These are phyloP conservation scores for Scomberomorus guttatus DNA, from an alignment of 2,797 vertebrate species.

Conservation along the genomic window DNA sequence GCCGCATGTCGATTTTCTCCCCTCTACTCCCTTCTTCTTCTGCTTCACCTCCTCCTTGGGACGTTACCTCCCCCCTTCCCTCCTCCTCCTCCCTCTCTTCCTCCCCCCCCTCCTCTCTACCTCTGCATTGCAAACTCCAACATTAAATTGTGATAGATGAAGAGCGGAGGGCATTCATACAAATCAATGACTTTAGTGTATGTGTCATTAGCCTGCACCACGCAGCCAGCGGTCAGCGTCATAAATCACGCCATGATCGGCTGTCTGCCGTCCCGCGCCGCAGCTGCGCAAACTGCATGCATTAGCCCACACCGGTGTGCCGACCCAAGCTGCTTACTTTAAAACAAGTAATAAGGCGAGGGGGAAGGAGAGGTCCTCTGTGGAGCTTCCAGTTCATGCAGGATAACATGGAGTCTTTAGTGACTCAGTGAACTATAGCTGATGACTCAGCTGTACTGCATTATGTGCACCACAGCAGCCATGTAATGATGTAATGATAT, in stretches of 20 bases:
- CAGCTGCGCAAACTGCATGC: constrained; percentile 82
- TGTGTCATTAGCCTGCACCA: constrained; percentile 99
- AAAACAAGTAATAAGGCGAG: constrained; percentile 52
- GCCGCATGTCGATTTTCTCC: constrained; percentile 8
- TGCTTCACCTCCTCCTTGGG: constrained; percentile 31
- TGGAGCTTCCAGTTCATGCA: constrained; percentile 33
- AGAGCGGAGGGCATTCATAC: constrained; percentile 99
- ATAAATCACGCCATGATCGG: constrained; percentile 99
- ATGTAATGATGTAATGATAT: constrained; percentile 6
- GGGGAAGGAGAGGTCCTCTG: constrained; percentile 29
- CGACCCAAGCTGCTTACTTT: constrained; percentile 55
- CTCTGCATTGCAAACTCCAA: constrained; percentile 97
- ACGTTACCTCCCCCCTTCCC: not conserved
- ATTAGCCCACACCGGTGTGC: constrained; percentile 82
- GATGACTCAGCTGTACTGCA: constrained; percentile 63
- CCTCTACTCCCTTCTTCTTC: constrained; percentile 11
- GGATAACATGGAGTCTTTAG: constrained; percentile 41
- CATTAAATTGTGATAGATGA: constrained; percentile 99
- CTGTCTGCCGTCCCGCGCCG: constrained; percentile 92
- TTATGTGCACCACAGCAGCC: constrained; percentile 16
- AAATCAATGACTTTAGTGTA: constrained; percentile 99
- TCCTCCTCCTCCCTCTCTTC: constrained; percentile 9
- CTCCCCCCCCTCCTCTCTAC: constrained; percentile 81
- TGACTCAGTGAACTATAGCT: constrained; percentile 50
- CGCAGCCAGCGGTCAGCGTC: constrained; percentile 98